Base-by-base conservation (phyloP, 2,797 vertebrate species). In the Oreortyx pictus region DNA sequence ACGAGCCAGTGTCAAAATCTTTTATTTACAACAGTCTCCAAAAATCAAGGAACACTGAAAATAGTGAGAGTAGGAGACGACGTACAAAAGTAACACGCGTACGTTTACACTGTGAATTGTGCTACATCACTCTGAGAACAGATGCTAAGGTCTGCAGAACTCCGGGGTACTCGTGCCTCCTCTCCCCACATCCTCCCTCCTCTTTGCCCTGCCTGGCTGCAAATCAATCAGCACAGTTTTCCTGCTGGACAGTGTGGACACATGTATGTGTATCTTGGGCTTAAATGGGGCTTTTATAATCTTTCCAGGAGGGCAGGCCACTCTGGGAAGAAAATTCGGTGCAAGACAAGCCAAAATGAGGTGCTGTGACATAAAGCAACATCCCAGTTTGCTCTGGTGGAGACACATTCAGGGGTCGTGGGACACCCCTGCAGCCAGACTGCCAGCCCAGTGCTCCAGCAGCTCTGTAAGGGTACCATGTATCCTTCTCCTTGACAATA, bases 1-100 rank as follows among this genome's bases (percentile, higher is more conserved):
- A 74, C 3, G 1, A 82, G 88, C 2, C 33, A 97, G 95, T 96
- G 94, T 96, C 94, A 96, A 97, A 97, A 96, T 75, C 72, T 52
- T 95, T 96, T 97, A 97, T 97, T 97, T 97, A 97, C 96, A 97
- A 94, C 62, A 18, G 82, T 96, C 92, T 96, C 94, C 86, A 86
- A 95, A 96, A 96, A 92, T 72, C 94, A 81, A 88, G 78, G 61
- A 77, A 95, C 88, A 90, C 46, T 81, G 86, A 90, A 96, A 96
- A 95, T 59, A 90, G 90, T 78, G 86, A 65, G 78, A 66, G 43
- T 15, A 91, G 90, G 86, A 82, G 91, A 88, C 33, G 0, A 73
- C 81, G 92, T 94, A 96, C 89, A 87, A 93, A 97, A 96, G 82
- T 87, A 90, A 78, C 71, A 86, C 33, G 4, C 6, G 5, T 57